phyloP scores from a whole-genome alignment of 2,113 vertebrate species.

The Mirza zaza region DNA sequence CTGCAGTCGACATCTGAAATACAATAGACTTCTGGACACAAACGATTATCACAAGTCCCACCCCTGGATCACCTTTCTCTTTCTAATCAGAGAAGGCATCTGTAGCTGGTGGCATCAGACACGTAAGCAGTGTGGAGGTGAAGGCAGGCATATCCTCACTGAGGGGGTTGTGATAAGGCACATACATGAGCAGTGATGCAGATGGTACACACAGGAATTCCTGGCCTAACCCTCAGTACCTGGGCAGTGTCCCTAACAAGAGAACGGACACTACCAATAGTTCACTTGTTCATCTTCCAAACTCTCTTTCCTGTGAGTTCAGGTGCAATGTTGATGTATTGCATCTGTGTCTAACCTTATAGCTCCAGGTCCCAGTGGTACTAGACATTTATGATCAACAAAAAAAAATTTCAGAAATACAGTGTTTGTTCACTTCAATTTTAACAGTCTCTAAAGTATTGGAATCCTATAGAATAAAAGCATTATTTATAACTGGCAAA shows the following conservation, averaged over 20 bases:
- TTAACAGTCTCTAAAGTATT: background rate
- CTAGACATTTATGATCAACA: background rate
- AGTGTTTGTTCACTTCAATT: background rate
- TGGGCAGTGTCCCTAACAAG: background rate
- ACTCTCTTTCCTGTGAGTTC: background rate
- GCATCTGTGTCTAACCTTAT: background rate
- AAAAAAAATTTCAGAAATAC: background rate
- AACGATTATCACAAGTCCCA: background rate
- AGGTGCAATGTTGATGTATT: too few species aligned
- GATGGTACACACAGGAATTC: background rate
- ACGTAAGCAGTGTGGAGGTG: background rate
- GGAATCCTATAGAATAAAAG: background rate
- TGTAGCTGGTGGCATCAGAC: background rate
- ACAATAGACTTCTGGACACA: background rate
- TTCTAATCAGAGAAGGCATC: background rate
- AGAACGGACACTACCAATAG: background rate
- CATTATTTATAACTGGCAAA: background rate
- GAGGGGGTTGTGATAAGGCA: background rate
- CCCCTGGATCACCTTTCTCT: background rate
- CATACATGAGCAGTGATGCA: accelerated
- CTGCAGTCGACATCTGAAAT: background rate
- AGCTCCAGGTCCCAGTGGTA: background rate
- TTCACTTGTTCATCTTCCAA: background rate
- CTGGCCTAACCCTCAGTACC: background rate
- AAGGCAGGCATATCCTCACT: background rate